These are phyloP conservation scores for Lagopus muta DNA, from an alignment of 2,113 vertebrate species.

Conservation along the genomic window DNA sequence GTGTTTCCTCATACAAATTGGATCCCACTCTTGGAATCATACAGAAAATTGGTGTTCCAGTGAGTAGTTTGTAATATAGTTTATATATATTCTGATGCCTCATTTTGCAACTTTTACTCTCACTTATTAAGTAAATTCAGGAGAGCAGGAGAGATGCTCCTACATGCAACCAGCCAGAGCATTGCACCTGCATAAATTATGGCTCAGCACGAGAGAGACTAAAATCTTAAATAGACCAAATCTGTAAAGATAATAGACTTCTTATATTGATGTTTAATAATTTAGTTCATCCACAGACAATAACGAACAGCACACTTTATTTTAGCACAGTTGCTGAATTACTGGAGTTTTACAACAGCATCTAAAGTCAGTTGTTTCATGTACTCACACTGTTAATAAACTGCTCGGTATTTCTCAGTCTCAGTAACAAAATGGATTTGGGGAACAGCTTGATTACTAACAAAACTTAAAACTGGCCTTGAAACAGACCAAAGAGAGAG, in stretches of 20 bases:
- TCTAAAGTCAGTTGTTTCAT: background rate
- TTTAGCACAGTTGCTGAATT: background rate
- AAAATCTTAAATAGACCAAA: background rate
- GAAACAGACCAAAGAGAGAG: background rate
- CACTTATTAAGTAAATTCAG: background rate
- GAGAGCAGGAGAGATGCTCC: background rate
- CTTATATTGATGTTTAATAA: background rate
- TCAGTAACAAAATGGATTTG: background rate
- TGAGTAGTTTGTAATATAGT: background rate
- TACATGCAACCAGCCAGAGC: background rate
- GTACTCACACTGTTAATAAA: background rate
- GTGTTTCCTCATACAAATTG: background rate
- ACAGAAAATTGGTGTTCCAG: background rate
- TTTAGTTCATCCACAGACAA: background rate
- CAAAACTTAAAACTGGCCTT: background rate
- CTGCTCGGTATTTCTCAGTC: background rate
- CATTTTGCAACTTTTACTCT: background rate
- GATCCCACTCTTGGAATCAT: background rate
- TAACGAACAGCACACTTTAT: background rate
- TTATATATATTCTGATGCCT: background rate
- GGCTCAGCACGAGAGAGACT: background rate
- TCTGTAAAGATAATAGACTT: background rate
- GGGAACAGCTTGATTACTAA: accelerated
- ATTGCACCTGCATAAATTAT: background rate
- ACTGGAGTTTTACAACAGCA: background rate